Base-by-base conservation (phyloP, 2,888 invertebrate genomes). In the Thecocarcelia acutangulata region DNA sequence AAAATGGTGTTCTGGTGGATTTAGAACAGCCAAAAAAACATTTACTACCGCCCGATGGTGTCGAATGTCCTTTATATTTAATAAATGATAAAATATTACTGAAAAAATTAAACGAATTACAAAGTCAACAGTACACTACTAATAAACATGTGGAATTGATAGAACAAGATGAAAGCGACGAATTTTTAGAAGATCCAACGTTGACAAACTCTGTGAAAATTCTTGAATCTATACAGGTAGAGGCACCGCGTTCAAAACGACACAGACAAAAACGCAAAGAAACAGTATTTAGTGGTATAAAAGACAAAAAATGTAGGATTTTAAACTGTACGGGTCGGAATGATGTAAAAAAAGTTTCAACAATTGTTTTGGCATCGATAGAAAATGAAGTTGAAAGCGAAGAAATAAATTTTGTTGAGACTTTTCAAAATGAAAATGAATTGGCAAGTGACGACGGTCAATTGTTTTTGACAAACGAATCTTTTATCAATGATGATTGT, bases 1-100 rank as follows among this genome's bases (percentile, higher is more conserved):
- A 87, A 52, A 83, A 84, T 17, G 85, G 85, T 2, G 79, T 85
- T 24, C 80, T 87, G 3, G 70, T 86, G 0, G 77, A 82, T 15
- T 21, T 89, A 11, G n/a, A 84, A 0, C 59, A 83, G 1, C 58
- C 86, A 2, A 85, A 73, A 40, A 37, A 80, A 2, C 89, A 90
- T 76, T 79, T 90, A 13, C 86, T 89, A 52, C 85, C 89, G 2
- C 90, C 90, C 0, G 28, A 73, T 0, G 83, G 77, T 2, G 87
- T 85, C 19, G 74, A 84, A 19, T 86, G 86, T 66, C 84, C 87
- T 0, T 83, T 89, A 13, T 85, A 84, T 0, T 77, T 87, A 3
- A 69, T 83, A 3, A 78, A 80, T 15, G 78, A 80, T 13, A 75
- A 77, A 17, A 13, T 74, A 2, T 42, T 83, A 6, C 8, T 58